Percentiles rank a stretch among this genome's conserved stretches.
Evolutionary conservation across 2,888 invertebrate species (phyloP).

Genomic region (Bombylius major): DNA sequence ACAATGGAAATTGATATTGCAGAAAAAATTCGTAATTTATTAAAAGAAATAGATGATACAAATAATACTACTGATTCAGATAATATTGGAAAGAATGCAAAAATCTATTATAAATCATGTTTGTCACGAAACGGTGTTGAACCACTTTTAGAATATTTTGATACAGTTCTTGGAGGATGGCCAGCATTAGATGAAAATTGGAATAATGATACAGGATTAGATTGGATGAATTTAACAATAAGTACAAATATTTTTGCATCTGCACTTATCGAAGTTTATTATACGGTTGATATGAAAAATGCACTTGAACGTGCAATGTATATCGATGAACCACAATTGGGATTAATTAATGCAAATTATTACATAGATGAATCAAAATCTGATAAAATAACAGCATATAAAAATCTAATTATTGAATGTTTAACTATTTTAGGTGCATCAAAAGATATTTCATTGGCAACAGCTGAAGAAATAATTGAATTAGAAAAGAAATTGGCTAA

Average conservation of each 20-base stretch:
- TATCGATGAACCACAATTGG: background rate
- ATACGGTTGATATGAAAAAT: background rate
- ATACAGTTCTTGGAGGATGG: background rate
- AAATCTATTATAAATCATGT: background rate
- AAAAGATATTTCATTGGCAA: background rate
- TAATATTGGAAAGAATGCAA: background rate
- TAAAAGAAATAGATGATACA: background rate
- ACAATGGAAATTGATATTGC: background rate
- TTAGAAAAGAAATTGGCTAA: conserved; percentile 10
- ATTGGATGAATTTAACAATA: no score
- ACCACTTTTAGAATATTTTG: background rate
- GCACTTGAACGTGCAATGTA: background rate
- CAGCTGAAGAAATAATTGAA: conserved; percentile 6
- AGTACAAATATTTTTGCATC: background rate
- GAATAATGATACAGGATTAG: no score
- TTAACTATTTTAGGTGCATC: conserved; percentile 4
- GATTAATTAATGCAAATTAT: background rate
- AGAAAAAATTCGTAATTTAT: background rate
- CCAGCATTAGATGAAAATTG: background rate
- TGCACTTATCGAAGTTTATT: background rate
- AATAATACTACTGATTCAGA: background rate
- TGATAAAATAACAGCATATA: background rate
- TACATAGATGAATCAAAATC: background rate
- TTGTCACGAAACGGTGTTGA: background rate
- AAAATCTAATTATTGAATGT: background rate